Conservation (phyloP, 2,888 invertebrate genomes). For the Ceramica pisi region DNA sequence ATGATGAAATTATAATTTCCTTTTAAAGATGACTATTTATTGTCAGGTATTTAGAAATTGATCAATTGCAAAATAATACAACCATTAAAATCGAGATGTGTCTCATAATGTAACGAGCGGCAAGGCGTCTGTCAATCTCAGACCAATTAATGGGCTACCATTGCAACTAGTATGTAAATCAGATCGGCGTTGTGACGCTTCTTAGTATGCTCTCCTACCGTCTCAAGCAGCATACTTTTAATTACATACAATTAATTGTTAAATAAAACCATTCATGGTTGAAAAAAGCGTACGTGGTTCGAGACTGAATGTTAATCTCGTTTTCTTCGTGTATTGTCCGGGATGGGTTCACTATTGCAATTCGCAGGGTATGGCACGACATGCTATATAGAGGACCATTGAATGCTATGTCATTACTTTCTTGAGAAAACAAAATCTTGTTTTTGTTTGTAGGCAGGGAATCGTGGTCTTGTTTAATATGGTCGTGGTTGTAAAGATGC, state of each 20-base stretch:
- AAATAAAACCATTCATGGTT: constrained; percentile 65
- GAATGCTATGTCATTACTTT: constrained; percentile 70
- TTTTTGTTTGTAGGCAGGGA: constrained; percentile 69
- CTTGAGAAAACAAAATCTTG: constrained; percentile 71
- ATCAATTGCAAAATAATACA: constrained; percentile 32
- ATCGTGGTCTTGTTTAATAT: constrained; percentile 72
- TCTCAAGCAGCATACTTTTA: constrained; percentile 71
- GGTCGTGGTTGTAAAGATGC: constrained; percentile 69
- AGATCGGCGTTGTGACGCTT: constrained; percentile 64
- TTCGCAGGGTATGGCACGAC: constrained; percentile 60
- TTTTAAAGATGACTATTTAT: constrained; percentile 28
- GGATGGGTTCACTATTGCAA: constrained; percentile 61
- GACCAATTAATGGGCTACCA: constrained; percentile 66
- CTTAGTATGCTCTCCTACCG: constrained; percentile 45
- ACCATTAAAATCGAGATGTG: constrained; percentile 35
- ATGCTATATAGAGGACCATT: constrained; percentile 60
- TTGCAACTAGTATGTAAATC: constrained; percentile 73
- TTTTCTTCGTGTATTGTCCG: constrained; percentile 69
- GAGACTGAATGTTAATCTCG: constrained; percentile 69
- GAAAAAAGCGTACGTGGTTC: constrained; percentile 67
- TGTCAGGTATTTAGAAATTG: constrained; percentile 17
- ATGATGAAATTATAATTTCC: constrained; percentile 21
- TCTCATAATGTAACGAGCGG: constrained; percentile 27
- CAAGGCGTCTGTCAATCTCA: constrained; percentile 65
- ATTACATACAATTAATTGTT: constrained; percentile 75